phyloP scores from a whole-genome alignment of 1,140 invertebrate species.

The Arctopsyche grandis region DNA sequence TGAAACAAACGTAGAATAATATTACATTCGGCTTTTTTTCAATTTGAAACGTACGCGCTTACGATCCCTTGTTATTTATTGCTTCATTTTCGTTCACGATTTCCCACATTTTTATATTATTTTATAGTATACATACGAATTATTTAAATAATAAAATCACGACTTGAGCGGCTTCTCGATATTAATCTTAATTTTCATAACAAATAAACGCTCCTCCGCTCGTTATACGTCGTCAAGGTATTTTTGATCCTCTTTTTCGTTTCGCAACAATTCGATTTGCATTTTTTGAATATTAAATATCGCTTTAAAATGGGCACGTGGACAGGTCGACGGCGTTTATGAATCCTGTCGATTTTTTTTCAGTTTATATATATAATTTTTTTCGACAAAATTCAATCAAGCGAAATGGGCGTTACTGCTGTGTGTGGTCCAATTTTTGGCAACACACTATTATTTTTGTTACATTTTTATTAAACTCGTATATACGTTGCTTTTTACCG shows the following conservation, averaged over 20 bases:
- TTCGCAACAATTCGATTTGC: slow-evolving; percentile 1
- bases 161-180: not conserved
- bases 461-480: slow-evolving; percentile 15
- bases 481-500: not conserved
- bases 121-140: not conserved
- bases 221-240: not conserved
- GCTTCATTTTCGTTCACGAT: slow-evolving; percentile 52
- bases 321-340: slow-evolving; percentile 29
- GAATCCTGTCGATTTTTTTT: not conserved
- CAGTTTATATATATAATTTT: not conserved
- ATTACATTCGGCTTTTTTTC: slow-evolving; percentile 24
- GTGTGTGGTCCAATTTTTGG: slow-evolving; percentile 38
- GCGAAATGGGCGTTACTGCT: slow-evolving; percentile 31
- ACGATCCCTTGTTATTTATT: slow-evolving; percentile 45
- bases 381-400: slow-evolving; percentile 40
- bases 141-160: not conserved
- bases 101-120: slow-evolving; percentile 28
- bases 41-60: slow-evolving; percentile 37
- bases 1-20: too few species aligned
- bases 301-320: not conserved
- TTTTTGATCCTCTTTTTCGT: not conserved
- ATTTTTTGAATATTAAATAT: slow-evolving; percentile 23
- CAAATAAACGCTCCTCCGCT: not conserved
- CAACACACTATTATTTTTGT: slow-evolving; percentile 28
- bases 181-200: not conserved